Evolutionary conservation across 2,797 vertebrate genomes (phyloP).

Genomic region (Podarcis siculus): DNA sequence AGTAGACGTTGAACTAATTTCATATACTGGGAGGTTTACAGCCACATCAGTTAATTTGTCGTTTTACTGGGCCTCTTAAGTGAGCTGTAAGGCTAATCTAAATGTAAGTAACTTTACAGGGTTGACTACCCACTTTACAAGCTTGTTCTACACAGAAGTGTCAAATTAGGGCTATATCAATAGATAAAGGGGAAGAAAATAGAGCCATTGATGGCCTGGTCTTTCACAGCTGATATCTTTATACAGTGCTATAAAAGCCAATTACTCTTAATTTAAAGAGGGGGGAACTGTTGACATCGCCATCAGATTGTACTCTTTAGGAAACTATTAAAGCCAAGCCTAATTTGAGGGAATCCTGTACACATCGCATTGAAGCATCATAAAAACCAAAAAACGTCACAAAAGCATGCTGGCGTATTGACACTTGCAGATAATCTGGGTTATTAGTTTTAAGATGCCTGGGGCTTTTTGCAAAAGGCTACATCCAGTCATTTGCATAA

Average conservation of each 20-base stretch:
- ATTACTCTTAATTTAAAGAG: conserved; percentile 76
- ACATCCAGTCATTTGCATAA: background rate
- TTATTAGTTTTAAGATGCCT: conserved; percentile 35
- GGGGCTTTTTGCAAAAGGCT: background rate
- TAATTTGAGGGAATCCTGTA: conserved; percentile 65
- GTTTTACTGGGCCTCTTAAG: conserved; percentile 66
- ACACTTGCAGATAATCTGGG: conserved; percentile 61
- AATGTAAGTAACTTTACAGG: conserved; percentile 67
- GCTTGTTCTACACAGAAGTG: conserved; percentile 68
- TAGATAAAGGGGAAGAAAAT: conserved; percentile 75
- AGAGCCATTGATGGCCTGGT: conserved; percentile 60
- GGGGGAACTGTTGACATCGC: conserved; percentile 75
- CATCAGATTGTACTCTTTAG: conserved; percentile 73
- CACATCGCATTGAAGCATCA: conserved; percentile 64
- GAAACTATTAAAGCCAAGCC: conserved; percentile 65
- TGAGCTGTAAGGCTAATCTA: conserved; percentile 70
- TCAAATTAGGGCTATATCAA: conserved; percentile 73
- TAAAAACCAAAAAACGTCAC: conserved; percentile 60
- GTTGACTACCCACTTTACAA: conserved; percentile 69
- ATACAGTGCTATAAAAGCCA: conserved; percentile 78
- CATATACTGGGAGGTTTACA: conserved; percentile 62
- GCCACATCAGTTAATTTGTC: conserved; percentile 70
- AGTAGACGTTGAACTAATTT: conserved; percentile 48
- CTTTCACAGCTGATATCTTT: conserved; percentile 73
- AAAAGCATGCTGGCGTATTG: conserved; percentile 61